Evolutionary conservation across 2,113 vertebrate species (phyloP), one percentile per base, ranked within the genome.

Genomic region (Equus quagga): DNA sequence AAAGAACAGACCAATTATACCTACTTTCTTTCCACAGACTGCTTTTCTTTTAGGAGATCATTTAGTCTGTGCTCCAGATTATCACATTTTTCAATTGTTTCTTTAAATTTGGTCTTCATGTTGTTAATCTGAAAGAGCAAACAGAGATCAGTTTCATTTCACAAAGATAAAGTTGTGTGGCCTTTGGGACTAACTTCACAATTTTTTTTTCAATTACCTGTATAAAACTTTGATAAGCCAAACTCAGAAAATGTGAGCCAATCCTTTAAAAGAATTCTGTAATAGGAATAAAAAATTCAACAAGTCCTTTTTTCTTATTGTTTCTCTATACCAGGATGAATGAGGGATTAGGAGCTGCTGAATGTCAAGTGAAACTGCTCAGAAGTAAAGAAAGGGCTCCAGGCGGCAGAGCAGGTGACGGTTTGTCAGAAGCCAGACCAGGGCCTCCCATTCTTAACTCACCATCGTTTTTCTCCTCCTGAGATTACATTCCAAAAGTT

Each of bases 51-150:
- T 76, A 99, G 98, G 23, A 99, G 98, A 82, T 99, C 99, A 89
- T 99, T 99, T n/a, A 99, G 97, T 86, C 99, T 99, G 73, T 99
- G 99, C 97, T 99, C 99, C 98, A 99, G 97, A 94, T 99, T 99
- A 96, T 99, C 99, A 96, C 99, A 99, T 96, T 99, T 99, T 98
- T 99, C 99, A 98, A 99, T 99, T 12, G 99, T 99, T 98, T 99
- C 99, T 99, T 99, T 99, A 98, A 99, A 99, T 97, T 99, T 99
- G 15, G 98, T 98, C 98, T 99, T 99, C 99, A 99, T 99, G 99
- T 99, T 99, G 98, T 99, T 99, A 97, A 99, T 99, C 99, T 99
- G 98, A 93, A 97, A 98, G 93, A 95, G 96, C 62, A 98, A 98
- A 98, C 31, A 98, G 96, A 98, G 12, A 70, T 96, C 80, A 94